Evolutionary conservation across 2,888 invertebrate species (phyloP), one percentile per base, ranked within the genome.

Genomic region (Apodemia zela): DNA sequence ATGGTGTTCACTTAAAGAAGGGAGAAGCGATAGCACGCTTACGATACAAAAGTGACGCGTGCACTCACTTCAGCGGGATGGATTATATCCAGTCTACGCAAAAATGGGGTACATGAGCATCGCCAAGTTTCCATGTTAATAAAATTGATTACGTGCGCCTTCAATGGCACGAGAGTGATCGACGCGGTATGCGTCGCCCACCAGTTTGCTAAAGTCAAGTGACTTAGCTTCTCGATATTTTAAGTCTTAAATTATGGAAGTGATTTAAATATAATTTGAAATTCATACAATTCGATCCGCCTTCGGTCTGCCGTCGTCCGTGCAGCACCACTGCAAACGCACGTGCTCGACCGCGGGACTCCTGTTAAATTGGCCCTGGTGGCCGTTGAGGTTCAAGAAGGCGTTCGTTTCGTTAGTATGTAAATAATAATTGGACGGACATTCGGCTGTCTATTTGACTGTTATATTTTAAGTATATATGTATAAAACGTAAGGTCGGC

Each of bases 171-270:
- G 13, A 0, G 18, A 25, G 25, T 25, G 5, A 54, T 11, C 25
- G 54, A 25, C 25, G 54, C 54, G 54, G 6, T 54, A 13, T 5
- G 54, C 54, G 54, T 54, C 54, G 54, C 15, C 25, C 21, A 21
- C 25, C 4, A 21, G 54, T 15, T 54, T 63, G 66, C 65, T 66
- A 73, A 72, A 69, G 69, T 72, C 75, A 75, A 73, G 76, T 75
- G 77, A 75, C 73, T 77, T 82, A 82, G 76, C 77, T 80, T 85
- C 87, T 87, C 86, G 86, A 83, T 89, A 87, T 87, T 83, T 79
- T 86, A 89, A 85, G 85, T 86, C 87, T 79, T 89, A 89, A 89
- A 89, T 89, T 89, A 87, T 87, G 82, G 81, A 89, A 88, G 86
- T 88, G 87, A 87, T 86, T 75, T 82, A 82, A 83, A 25, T 84